Conservation (phyloP, 2,888 invertebrate genomes). For the Hypomecis atomaria region DNA sequence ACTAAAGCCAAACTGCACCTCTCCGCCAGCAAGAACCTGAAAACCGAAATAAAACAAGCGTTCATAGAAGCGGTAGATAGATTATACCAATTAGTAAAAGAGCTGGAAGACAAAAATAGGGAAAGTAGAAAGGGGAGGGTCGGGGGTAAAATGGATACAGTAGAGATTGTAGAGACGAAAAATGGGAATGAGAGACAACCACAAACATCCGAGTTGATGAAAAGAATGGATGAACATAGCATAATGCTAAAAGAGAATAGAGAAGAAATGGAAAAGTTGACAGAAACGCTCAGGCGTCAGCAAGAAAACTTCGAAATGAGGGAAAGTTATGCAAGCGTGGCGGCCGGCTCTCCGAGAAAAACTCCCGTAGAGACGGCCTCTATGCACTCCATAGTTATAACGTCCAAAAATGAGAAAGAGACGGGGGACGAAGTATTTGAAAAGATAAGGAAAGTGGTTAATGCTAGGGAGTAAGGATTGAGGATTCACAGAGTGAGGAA, state of each 20-base stretch:
- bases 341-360: neutral
- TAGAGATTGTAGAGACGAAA: too few relatives aligned
- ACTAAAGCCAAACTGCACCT: neutral
- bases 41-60: neutral
- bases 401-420: neutral
- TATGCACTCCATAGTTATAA: conserved; percentile 20
- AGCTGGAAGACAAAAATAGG: neutral
- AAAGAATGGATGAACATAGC: neutral
- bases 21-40: neutral
- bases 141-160: neutral
- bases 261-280: neutral
- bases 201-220: too few relatives aligned
- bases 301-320: neutral
- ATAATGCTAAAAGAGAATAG: neutral
- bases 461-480: conserved; percentile 19
- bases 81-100: neutral
- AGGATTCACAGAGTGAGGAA: conserved; percentile 11
- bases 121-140: neutral
- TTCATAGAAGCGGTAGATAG: neutral
- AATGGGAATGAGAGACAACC: too few relatives aligned
- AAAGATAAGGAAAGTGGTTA: conserved; percentile 16
- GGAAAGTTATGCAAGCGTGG: neutral
- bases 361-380: too few relatives aligned
- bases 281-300: neutral
- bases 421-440: conserved; percentile 16